Evolutionary conservation across 2,888 invertebrate genomes (phyloP).

Genomic region (Pristionchus mayeri): DNA sequence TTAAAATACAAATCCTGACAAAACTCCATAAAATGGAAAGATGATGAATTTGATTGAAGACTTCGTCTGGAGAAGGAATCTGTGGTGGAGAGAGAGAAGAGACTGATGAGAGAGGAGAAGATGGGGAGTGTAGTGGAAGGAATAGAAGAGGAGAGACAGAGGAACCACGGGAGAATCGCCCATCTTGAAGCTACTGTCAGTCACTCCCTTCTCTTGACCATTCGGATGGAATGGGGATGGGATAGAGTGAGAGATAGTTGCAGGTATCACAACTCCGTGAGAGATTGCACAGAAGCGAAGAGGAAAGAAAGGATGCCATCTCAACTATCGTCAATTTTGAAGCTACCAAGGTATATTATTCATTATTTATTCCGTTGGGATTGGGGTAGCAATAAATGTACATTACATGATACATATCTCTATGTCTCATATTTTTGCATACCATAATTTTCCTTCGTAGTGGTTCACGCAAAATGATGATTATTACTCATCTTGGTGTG

Average conservation of each 20-base stretch:
- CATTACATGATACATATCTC: too few relatives aligned
- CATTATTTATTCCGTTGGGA: too few relatives aligned
- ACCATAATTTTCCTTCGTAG: too few relatives aligned
- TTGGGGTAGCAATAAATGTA: too few relatives aligned
- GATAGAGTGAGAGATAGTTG: too few relatives aligned
- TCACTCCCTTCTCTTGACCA: background rate
- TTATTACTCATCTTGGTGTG: too few relatives aligned
- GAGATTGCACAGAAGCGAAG: slow-evolving; percentile 28
- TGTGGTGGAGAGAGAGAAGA: background rate
- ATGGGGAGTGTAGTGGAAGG: slow-evolving; percentile 2
- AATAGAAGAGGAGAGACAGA: slow-evolving; percentile 14
- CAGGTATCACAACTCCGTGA: slow-evolving; percentile 35
- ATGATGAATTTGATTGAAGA: background rate
- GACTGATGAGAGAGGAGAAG: slow-evolving; percentile 23
- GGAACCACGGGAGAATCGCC: background rate
- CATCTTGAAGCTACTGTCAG: slow-evolving; percentile 25
- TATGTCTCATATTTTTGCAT: too few relatives aligned
- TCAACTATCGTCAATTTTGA: background rate
- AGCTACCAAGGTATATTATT: slow-evolving; percentile 6
- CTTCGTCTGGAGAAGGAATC: slow-evolving; percentile 20
- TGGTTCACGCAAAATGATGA: background rate
- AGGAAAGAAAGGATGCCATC: background rate
- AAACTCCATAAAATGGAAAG: too few relatives aligned
- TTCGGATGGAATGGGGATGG: background rate
- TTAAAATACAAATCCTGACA: too few relatives aligned